A percentile compares a stretch with the other conserved stretches of the same genome.
Conservation (phyloP, 2,797 vertebrate genomes). For the Microchirus variegatus region DNA sequence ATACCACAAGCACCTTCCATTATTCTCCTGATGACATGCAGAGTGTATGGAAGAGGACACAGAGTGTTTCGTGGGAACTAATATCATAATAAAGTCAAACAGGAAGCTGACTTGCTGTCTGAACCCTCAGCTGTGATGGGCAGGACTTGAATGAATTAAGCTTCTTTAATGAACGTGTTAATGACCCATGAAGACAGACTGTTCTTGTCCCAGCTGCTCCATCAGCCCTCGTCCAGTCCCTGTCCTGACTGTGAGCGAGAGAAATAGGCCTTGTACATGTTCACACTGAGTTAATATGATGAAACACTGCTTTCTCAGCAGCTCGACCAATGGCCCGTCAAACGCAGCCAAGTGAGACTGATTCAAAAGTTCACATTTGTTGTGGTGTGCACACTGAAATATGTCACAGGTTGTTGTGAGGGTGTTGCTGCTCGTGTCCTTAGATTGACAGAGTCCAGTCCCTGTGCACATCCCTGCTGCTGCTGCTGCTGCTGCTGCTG, state of each 20-base stretch:
- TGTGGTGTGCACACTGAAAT: conserved; percentile 13
- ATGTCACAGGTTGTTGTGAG: conserved; percentile 48
- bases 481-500: no score
- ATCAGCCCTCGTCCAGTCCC: conserved; percentile 46
- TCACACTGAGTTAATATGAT: conserved; percentile 35
- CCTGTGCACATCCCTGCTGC: conserved; percentile 8
- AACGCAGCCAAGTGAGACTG: conserved; percentile 25
- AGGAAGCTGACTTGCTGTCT: conserved; percentile 38
- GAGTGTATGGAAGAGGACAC: conserved; percentile 1
- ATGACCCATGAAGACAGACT: conserved; percentile 66
- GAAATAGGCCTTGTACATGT: conserved; percentile 40
- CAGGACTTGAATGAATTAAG: conserved; percentile 49
- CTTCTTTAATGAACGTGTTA: conserved; percentile 73
- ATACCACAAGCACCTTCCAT: conserved; percentile 37
- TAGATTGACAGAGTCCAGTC: conserved; percentile 33
- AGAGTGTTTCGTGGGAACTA: conserved; percentile 36
- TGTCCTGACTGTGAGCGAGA: conserved; percentile 36
- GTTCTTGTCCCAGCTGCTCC: conserved; percentile 63
- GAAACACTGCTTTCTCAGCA: conserved; percentile 38
- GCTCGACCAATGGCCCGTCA: conserved; percentile 31
- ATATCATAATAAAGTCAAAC: conserved; percentile 42
- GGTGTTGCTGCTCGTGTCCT: conserved; percentile 40
- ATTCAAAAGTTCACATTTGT: conserved; percentile 31
- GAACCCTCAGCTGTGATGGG: conserved; percentile 38
- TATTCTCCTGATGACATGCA: conserved; percentile 31